Evolutionary conservation across 2,888 invertebrate species (phyloP).

Genomic region (Mechanitis messenoides): DNA sequence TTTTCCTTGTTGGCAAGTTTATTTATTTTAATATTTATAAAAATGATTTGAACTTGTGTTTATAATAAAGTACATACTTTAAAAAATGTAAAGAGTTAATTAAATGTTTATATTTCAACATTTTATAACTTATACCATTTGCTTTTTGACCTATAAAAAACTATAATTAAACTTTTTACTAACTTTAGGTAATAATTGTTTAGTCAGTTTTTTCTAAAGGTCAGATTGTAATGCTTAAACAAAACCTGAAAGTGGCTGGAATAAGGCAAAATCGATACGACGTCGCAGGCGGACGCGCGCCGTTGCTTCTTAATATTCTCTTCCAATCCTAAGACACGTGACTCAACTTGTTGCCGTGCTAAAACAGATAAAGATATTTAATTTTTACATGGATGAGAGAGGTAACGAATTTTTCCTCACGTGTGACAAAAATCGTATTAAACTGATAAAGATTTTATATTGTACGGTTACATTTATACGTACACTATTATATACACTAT

Average conservation of each 20-base stretch:
- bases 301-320: constrained; percentile 63
- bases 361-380: constrained; percentile 13
- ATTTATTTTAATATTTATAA: background rate
- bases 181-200: background rate
- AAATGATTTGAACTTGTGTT: background rate
- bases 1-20: background rate
- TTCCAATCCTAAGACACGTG: constrained; percentile 67
- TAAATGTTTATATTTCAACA: too few species aligned
- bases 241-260: constrained; percentile 45
- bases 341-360: constrained; percentile 72
- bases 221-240: constrained; percentile 49
- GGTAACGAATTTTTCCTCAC: too few species aligned
- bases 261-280: constrained; percentile 68
- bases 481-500: too few species aligned
- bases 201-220: constrained; percentile 32
- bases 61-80: too few species aligned
- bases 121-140: too few species aligned
- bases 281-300: constrained; percentile 64
- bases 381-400: background rate
- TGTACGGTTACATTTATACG: too few species aligned
- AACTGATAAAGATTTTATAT: too few species aligned
- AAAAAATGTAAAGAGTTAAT: too few species aligned
- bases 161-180: background rate
- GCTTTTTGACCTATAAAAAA: too few species aligned
- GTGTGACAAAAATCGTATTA: too few species aligned